A percentile compares a stretch with the other conserved stretches of the same genome.
These are phyloP conservation scores for Coracias cyanogaster DNA, from an alignment of 2,797 vertebrate genomes.

Conservation along the genomic window DNA sequence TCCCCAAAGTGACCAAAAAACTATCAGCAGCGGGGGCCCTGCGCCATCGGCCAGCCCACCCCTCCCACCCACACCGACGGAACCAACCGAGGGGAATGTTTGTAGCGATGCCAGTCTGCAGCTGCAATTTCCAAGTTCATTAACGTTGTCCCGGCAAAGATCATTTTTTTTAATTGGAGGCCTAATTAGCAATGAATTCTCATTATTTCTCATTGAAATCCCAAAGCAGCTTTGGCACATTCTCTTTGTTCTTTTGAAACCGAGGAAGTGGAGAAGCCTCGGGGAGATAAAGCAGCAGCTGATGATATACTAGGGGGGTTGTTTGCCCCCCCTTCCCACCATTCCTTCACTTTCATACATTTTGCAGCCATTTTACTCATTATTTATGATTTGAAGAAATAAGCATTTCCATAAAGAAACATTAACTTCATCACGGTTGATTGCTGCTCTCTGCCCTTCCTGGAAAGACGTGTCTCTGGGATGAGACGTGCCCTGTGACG, in stretches of 20 bases:
- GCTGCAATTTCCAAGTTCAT: slow-evolving; percentile 54
- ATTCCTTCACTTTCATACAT: not conserved
- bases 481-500: accelerated
- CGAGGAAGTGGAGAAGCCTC: not conserved
- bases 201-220: slow-evolving; percentile 48
- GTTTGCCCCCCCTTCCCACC: not conserved
- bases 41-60: accelerated
- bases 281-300: slow-evolving; percentile 12
- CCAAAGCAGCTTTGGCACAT: slow-evolving; percentile 39
- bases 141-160: slow-evolving; percentile 25
- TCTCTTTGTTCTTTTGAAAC: slow-evolving; percentile 54
- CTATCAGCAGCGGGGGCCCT: not conserved
- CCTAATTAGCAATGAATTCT: slow-evolving; percentile 67
- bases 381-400: not conserved
- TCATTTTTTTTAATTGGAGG: slow-evolving; percentile 62
- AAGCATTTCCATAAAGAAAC: not conserved
- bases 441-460: not conserved
- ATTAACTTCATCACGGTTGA: not conserved
- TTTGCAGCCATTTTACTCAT: not conserved
- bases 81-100: not conserved
- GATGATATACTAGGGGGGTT: not conserved
- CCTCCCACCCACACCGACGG: not conserved
- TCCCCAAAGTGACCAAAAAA: not conserved
- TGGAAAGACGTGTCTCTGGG: not conserved
- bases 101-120: not conserved